Evolutionary conservation across 2,797 vertebrate genomes (phyloP), one percentile per base, ranked within the genome.

Genomic region (Paguma larvata): DNA sequence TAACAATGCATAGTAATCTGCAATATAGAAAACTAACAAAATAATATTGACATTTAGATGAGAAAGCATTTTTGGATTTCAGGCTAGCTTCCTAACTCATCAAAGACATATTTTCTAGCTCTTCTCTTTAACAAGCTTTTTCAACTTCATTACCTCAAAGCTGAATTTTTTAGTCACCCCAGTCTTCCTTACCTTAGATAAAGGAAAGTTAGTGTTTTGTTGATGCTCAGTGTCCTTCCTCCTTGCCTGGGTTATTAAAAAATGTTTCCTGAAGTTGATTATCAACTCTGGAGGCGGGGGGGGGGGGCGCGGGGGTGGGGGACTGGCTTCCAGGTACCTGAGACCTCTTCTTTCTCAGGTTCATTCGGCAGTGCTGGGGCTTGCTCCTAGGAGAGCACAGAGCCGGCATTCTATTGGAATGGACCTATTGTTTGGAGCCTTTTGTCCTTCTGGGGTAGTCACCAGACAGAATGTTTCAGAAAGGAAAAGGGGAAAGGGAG

Each of bases 151-250:
- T 23, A 56, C 46, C 51, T 89, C 34, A 46, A 2, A 25, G 93
- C 12, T 0, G 1, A 67, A 5, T 63, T 15, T 83, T 44, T 75
- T 56, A 94, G 80, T 44, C 95, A 85, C 70, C 23, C 72, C 32
- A 79, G 3, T 34, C 82, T 91, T 93, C 85, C 51, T 94, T 88
- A 7, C 15, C 65, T 91, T 62, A 48, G 92, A 21, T 56, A 97
- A 96, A 93, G 70, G 3, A 14, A 89, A 91, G 67, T 65, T 38
- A 46, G 27, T 73, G 18, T 34, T 67, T 91, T 48, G 77, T 15
- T 94, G 87, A 93, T 95, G 9, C 48, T 94, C 44, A 9, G 72
- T 68, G 63, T 94, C 94, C 96, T 89, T 67, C 30, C 93, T 86
- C 78, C 89, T 88, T 84, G 73, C 14, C 23, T 85, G 63, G 21